These are phyloP conservation scores for Ypsolopha scabrella DNA, from an alignment of 2,888 invertebrate species.

Conservation along the genomic window DNA sequence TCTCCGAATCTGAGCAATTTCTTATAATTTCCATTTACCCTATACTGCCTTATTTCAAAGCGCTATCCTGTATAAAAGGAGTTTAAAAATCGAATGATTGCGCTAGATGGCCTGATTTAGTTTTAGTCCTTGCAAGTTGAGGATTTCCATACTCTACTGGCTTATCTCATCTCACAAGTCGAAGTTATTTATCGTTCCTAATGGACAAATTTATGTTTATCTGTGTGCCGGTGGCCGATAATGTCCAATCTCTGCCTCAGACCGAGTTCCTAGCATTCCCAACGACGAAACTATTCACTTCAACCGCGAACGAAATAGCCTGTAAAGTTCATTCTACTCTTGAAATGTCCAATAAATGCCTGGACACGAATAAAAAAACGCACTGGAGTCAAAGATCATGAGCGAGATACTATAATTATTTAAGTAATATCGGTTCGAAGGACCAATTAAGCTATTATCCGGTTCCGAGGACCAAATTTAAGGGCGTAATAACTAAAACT, in stretches of 20 bases:
- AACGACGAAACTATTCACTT: background rate
- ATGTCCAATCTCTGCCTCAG: background rate
- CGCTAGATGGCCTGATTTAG: too few relatives aligned
- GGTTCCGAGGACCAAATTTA: slow-evolving; percentile 13
- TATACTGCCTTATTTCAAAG: too few relatives aligned
- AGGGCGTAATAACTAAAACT: too few relatives aligned
- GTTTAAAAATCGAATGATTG: too few relatives aligned
- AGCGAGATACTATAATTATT: background rate
- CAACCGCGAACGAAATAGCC: background rate
- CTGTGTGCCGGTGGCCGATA: slow-evolving; percentile 6
- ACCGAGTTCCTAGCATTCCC: slow-evolving; percentile 3
- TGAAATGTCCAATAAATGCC: background rate
- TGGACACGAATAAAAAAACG: background rate
- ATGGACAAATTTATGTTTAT: slow-evolving; percentile 18
- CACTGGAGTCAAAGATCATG: background rate
- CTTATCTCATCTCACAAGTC: background rate
- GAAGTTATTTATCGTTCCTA: slow-evolving; percentile 13
- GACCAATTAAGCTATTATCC: slow-evolving; percentile 5
- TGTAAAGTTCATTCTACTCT: background rate
- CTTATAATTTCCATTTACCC: too few relatives aligned
- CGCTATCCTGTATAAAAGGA: too few relatives aligned
- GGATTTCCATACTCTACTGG: too few relatives aligned
- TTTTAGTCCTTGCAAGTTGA: too few relatives aligned
- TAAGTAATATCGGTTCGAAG: background rate
- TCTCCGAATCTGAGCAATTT: too few relatives aligned